phyloP scores from a whole-genome alignment of 2,888 invertebrate species.

The Lissonota sp. region DNA sequence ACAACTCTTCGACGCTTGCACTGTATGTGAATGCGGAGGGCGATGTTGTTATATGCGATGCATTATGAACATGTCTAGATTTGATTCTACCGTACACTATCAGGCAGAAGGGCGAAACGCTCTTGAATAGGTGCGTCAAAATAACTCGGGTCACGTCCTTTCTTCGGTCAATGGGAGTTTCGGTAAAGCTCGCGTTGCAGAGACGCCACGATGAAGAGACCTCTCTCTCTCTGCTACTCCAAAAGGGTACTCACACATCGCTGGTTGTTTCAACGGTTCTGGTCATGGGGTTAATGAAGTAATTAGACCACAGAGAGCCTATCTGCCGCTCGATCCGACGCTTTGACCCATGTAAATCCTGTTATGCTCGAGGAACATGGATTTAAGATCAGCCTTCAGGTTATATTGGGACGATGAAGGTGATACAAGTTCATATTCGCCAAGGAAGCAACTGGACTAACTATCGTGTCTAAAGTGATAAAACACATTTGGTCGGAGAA shows the following conservation, averaged over 20 bases:
- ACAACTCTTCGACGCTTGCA: constrained; percentile 35
- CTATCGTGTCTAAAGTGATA: too few species aligned
- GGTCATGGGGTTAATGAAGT: constrained; percentile 44
- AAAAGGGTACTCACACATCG: constrained; percentile 33
- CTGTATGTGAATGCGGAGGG: neutral
- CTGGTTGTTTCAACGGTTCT: constrained; percentile 19
- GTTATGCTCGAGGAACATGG: neutral
- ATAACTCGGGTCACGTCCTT: too few species aligned
- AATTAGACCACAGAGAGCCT: constrained; percentile 15
- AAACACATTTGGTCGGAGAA: too few species aligned
- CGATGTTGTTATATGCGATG: constrained; percentile 6
- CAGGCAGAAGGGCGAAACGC: too few species aligned
- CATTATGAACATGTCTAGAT: too few species aligned
- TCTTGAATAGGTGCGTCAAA: too few species aligned
- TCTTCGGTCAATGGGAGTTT: neutral
- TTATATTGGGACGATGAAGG: too few species aligned
- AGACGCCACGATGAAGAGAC: constrained; percentile 46
- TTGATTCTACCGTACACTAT: too few species aligned
- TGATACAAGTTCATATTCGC: too few species aligned
- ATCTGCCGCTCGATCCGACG: neutral
- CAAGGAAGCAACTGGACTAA: too few species aligned
- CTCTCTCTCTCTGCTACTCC: constrained; percentile 20
- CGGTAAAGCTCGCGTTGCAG: constrained; percentile 16
- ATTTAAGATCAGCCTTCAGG: too few species aligned
- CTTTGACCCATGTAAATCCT: neutral